Conservation (phyloP, 2,113 vertebrate species). For the Pleuronectes platessa region DNA sequence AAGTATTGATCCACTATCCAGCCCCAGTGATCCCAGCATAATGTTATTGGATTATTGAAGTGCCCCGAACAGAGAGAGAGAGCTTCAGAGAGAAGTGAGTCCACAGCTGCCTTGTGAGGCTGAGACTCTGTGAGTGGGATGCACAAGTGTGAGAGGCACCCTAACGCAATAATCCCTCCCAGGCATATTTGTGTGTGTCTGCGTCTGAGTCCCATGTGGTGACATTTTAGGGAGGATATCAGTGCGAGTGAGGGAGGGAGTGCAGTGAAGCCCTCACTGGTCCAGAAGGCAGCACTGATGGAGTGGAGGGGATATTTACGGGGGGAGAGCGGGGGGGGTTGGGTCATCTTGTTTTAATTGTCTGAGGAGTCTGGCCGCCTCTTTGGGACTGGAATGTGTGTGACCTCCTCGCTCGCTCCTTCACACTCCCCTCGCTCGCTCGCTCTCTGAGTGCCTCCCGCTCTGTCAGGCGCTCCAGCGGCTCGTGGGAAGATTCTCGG, state of each 20-base stretch:
- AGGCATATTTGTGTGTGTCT: constrained; percentile 5
- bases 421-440: constrained; percentile 59
- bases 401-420: constrained; percentile 63
- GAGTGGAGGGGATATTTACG: constrained; percentile 40
- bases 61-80: neutral
- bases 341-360: constrained; percentile 73
- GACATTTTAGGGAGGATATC: constrained; percentile 64
- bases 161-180: constrained; percentile 49
- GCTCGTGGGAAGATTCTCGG: constrained; percentile 75
- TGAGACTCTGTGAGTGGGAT: neutral
- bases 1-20: neutral
- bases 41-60: neutral
- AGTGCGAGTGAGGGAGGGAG: constrained; percentile 50
- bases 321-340: neutral
- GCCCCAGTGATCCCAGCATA: neutral
- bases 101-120: neutral
- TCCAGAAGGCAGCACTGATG: constrained; percentile 54
- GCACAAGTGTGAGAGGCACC: constrained; percentile 42
- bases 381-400: constrained; percentile 75
- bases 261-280: constrained; percentile 50
- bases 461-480: constrained; percentile 47
- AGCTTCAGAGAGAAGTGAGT: neutral
- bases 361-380: constrained; percentile 69
- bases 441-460: constrained; percentile 34
- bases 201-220: constrained; percentile 18